Base-by-base conservation (phyloP, 2,888 invertebrate genomes). In the Apodemia mormo region DNA sequence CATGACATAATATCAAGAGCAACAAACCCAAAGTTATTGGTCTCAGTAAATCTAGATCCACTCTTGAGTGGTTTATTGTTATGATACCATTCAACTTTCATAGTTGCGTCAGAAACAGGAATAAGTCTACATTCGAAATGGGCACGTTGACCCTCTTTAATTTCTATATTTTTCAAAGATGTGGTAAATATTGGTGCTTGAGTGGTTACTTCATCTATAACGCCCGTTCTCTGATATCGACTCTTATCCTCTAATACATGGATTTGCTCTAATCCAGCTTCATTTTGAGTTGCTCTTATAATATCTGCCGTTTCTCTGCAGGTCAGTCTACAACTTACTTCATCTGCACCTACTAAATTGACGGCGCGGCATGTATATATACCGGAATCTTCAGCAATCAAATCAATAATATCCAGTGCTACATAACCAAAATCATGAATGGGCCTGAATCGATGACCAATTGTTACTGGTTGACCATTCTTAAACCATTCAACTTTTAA, bases 341-440 rank as follows among this genome's bases (percentile, higher is more conserved):
- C 98, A 83, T 98, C 98, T 73, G 95, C 95, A 66, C 99, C 99
- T 40, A 97, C 95, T 43, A 97, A 93, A 84, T 99, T 99, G 1
- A 97, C 96, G 30, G 99, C 98, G 72, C 98, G 95, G 84, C 99
- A 98, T 4, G 98, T 99, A 87, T 99, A 99, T 33, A 96, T 95
- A 66, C 98, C 99, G 0, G 97, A 96, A 89, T 99, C 99, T 94
- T 99, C 99, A 69, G 98, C 97, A 84, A 99, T 99, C 70, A 98
- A 94, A 85, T 99, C 99, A 76, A 99, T 96, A 75, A 99, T 98
- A 83, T 99, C 99, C 74, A 99, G 94, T 22, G 99, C 99, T 33
- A 99, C 99, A 85, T 99, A 99, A 58, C 99, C 99, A 89, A 99
- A 99, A 88, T 99, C 99, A 85, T 99, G 98, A 84, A 98, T 98